phyloP scores from a whole-genome alignment of 2,797 vertebrate genomes.

The Rhinoraja longicauda region DNA sequence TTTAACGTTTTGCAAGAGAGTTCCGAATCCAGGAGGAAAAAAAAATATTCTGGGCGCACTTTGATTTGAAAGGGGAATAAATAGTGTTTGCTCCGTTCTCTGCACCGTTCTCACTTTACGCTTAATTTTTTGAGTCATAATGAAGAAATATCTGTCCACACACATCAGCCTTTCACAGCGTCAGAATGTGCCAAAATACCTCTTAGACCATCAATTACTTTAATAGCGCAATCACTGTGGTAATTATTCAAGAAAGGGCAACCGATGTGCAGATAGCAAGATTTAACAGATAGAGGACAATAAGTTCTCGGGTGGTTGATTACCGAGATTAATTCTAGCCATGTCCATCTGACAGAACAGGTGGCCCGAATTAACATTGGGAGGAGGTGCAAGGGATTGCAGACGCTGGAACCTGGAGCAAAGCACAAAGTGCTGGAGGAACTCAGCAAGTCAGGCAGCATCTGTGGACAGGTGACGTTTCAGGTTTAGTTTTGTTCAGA shows the following conservation, averaged over 20 bases:
- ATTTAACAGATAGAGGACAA: background rate
- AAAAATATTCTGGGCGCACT: background rate
- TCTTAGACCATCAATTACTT: background rate
- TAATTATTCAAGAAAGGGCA: background rate
- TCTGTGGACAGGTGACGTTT: too few relatives aligned
- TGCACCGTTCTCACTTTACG: background rate
- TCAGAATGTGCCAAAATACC: background rate
- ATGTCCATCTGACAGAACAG: background rate
- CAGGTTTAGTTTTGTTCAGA: too few relatives aligned
- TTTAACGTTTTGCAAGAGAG: background rate
- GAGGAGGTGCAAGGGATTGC: background rate
- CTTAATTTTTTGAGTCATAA: background rate
- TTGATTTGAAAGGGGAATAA: background rate
- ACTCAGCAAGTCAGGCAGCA: too few relatives aligned
- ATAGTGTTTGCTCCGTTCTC: too few relatives aligned
- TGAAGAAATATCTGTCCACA: background rate
- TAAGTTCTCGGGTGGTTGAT: too few relatives aligned
- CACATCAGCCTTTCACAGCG: too few relatives aligned
- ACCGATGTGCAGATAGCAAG: background rate
- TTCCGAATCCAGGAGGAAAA: background rate
- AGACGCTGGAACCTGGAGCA: too few relatives aligned
- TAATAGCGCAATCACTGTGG: background rate
- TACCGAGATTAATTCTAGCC: background rate
- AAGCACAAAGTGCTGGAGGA: too few relatives aligned
- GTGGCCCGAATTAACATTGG: background rate